phyloP scores from a whole-genome alignment of 2,113 vertebrate genomes.

The Sterrhoptilus dennistouni region DNA sequence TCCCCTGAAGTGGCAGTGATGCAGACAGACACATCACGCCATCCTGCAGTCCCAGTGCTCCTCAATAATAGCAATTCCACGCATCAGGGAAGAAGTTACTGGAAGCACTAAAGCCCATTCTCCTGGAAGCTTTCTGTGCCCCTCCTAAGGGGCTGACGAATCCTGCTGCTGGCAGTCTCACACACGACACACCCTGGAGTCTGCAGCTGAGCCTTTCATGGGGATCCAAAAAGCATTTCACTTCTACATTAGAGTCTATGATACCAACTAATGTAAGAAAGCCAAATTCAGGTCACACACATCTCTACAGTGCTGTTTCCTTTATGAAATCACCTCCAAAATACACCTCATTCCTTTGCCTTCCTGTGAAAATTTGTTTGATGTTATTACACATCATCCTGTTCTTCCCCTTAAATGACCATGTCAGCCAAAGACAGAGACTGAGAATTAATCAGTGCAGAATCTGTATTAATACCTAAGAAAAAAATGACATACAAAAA shows the following conservation, averaged over 20 bases:
- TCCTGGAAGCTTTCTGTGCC: not conserved
- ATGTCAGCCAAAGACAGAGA: fast-evolving
- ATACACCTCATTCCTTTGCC: not conserved
- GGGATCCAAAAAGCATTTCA: not conserved
- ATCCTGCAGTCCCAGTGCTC: not conserved
- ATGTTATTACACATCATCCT: not conserved
- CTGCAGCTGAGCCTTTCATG: not conserved
- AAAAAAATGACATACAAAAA: not conserved
- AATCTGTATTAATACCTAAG: not conserved
- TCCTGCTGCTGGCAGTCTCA: not conserved
- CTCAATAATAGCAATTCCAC: not conserved
- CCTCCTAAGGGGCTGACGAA: not conserved
- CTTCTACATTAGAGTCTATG: not conserved
- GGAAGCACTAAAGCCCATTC: slow-evolving; percentile 18
- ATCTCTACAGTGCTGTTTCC: not conserved
- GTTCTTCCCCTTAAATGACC: not conserved
- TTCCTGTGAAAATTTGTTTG: not conserved
- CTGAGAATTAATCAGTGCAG: not conserved
- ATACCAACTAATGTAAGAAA: not conserved
- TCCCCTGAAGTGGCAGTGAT: not conserved
- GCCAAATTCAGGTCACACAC: not conserved
- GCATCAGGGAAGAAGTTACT: slow-evolving; percentile 20
- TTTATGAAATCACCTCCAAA: not conserved
- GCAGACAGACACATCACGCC: not conserved
- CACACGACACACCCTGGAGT: not conserved